Conservation (phyloP, 2,113 vertebrate genomes). For the Actenoides lindsayi region DNA sequence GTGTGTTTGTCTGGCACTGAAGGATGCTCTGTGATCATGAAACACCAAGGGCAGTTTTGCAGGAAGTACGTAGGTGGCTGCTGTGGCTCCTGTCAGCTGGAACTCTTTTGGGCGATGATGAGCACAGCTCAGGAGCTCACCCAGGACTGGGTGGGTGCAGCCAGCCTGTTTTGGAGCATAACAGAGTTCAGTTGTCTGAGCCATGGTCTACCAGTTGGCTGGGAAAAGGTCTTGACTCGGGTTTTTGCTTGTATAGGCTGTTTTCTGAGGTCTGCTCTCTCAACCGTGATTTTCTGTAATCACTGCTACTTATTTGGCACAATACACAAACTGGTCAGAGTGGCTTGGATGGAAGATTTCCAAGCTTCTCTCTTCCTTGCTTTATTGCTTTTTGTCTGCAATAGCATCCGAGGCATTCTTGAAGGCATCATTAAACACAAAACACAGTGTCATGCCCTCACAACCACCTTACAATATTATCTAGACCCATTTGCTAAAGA, state of each 20-base stretch:
- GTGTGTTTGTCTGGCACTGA: neutral
- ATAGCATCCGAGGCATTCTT: neutral
- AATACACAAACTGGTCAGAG: neutral
- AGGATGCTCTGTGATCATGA: neutral
- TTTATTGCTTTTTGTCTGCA: conserved; percentile 11
- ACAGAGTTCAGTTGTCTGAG: neutral
- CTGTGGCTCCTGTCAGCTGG: neutral
- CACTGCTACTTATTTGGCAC: neutral
- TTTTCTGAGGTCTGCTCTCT: neutral
- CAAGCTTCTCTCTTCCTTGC: neutral
- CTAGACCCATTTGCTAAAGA: neutral
- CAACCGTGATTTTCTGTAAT: neutral
- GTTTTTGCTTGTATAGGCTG: neutral
- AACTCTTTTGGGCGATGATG: neutral
- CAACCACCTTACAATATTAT: neutral
- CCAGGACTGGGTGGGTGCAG: neutral
- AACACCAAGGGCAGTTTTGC: neutral
- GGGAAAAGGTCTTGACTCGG: neutral
- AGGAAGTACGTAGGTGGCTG: neutral
- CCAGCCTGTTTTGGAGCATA: neutral
- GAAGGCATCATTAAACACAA: neutral
- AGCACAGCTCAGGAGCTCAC: neutral
- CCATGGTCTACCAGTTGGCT: neutral
- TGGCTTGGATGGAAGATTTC: neutral
- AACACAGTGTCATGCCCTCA: neutral